These are phyloP conservation scores for Netelia inedita DNA, from an alignment of 2,888 invertebrate species.

Conservation along the genomic window DNA sequence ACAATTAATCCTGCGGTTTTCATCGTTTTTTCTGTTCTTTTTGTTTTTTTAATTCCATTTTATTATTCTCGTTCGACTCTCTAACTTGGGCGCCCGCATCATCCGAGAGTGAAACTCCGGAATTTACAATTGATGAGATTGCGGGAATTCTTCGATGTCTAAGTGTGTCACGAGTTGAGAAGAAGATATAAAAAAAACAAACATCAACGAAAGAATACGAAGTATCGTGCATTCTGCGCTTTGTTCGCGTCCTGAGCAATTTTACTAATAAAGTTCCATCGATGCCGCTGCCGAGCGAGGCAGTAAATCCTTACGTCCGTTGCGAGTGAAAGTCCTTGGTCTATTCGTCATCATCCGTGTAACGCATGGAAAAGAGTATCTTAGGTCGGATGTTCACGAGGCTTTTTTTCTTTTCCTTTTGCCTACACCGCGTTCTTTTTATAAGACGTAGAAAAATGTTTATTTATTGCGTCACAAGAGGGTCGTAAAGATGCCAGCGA, in stretches of 20 bases:
- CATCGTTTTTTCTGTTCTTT: not conserved
- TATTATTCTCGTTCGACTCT: not conserved
- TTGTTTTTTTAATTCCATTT: conserved; percentile 13
- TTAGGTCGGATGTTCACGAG: not conserved
- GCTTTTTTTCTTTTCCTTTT: conserved; percentile 12
- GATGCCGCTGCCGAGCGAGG: conserved; percentile 22
- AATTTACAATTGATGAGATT: conserved; percentile 46
- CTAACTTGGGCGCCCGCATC: conserved; percentile 55
- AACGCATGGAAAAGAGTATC: conserved; percentile 5
- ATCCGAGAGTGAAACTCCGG: conserved; percentile 65
- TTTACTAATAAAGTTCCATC: conserved; percentile 43
- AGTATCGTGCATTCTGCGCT: conserved; percentile 22
- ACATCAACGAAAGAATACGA: conserved; percentile 14
- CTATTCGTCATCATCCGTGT: conserved; percentile 53
- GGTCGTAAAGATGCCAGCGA: not conserved
- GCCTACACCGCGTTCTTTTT: not conserved
- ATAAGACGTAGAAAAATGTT: conserved; percentile 23
- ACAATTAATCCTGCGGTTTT: not conserved
- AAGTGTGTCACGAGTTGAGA: conserved; percentile 61
- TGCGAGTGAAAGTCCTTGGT: conserved; percentile 64
- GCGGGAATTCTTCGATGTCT: conserved; percentile 6
- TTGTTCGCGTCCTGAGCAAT: conserved; percentile 21
- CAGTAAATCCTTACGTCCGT: conserved; percentile 41
- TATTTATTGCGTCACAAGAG: conserved; percentile 28
- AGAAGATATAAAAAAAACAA: conserved; percentile 13